A percentile compares a stretch with the other conserved stretches of the same genome.
These are phyloP conservation scores for Dasyprocta punctata DNA, from an alignment of 2,113 vertebrate species.

Conservation along the genomic window DNA sequence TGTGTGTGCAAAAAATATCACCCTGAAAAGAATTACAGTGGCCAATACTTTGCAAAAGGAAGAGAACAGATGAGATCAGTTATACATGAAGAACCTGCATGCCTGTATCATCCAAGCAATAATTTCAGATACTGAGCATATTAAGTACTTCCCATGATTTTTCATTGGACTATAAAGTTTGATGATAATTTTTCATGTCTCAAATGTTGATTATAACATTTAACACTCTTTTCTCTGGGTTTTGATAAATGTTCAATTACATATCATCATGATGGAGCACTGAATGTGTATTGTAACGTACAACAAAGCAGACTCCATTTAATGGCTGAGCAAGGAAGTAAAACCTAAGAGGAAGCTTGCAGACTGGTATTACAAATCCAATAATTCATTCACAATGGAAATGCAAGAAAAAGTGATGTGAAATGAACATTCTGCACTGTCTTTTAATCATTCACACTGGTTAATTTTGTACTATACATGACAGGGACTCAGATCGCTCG, in stretches of 20 bases:
- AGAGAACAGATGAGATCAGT: neutral
- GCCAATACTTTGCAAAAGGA: slow-evolving; percentile 48
- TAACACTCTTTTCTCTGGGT: slow-evolving; percentile 15
- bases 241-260: slow-evolving; percentile 19
- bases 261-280: neutral
- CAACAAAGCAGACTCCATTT: neutral
- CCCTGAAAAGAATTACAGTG: neutral
- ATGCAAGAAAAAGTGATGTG: neutral
- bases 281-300: slow-evolving; percentile 20
- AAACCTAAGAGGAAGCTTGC: slow-evolving; percentile 6
- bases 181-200: slow-evolving; percentile 48
- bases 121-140: slow-evolving; percentile 22
- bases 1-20: neutral
- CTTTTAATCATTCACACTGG: neutral
- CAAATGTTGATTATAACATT: slow-evolving; percentile 48
- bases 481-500: neutral
- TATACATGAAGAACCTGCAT: neutral
- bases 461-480: neutral
- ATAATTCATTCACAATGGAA: neutral
- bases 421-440: neutral
- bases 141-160: slow-evolving; percentile 21
- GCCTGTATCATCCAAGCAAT: neutral
- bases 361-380: neutral
- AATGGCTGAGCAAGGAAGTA: neutral
- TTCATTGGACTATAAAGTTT: slow-evolving; percentile 64